Evolutionary conservation across 2,113 vertebrate genomes (phyloP).

Genomic region (Corythaeola cristata): DNA sequence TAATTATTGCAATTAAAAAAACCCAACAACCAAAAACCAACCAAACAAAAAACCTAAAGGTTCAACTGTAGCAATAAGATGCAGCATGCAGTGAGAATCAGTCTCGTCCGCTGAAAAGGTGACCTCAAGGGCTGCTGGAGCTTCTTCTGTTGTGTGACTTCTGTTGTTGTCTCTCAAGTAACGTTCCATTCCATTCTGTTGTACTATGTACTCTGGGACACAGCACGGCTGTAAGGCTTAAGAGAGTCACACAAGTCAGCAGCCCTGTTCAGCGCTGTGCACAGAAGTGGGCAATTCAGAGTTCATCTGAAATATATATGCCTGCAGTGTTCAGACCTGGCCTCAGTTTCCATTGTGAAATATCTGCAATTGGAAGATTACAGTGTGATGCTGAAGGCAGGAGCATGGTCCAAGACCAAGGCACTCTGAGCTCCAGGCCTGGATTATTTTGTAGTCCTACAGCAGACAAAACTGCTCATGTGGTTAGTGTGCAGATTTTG

Average conservation of each 20-base stretch:
- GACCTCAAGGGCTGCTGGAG: not conserved
- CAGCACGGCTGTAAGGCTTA: not conserved
- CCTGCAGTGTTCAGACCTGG: not conserved
- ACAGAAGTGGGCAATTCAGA: not conserved
- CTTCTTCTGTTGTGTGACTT: not conserved
- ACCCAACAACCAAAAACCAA: no score
- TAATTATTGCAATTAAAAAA: not conserved
- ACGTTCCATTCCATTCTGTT: accelerated
- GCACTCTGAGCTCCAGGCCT: not conserved
- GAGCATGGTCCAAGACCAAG: not conserved
- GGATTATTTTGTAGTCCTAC: not conserved
- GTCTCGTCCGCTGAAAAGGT: not conserved
- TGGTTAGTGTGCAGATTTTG: not conserved
- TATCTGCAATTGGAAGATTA: not conserved
- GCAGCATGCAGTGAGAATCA: not conserved
- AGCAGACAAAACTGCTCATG: not conserved
- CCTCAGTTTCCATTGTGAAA: not conserved
- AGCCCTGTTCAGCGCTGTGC: not conserved
- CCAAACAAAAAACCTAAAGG: not conserved
- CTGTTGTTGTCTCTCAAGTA: not conserved
- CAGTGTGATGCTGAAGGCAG: not conserved
- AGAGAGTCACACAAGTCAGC: no score
- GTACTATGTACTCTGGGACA: no score
- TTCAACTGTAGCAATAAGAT: not conserved
- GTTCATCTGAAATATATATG: accelerated